Base-by-base conservation (phyloP, 2,888 invertebrate genomes). In the Zygaena filipendulae region DNA sequence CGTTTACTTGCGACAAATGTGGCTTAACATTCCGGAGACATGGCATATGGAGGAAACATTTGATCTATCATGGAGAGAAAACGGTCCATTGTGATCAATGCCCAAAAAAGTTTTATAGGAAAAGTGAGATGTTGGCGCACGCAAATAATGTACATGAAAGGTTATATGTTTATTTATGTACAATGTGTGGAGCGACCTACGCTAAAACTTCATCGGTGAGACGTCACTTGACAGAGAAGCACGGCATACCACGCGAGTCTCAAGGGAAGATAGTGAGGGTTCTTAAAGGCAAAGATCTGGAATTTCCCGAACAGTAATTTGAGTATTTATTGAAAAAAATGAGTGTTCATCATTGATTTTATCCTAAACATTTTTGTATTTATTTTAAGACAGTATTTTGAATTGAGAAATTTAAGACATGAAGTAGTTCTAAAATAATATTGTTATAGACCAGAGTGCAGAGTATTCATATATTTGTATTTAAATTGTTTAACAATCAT, bases 1-100 rank as follows among this genome's bases (percentile, higher is more conserved):
- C 79, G 0, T 77, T 66, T 16, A 52, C 71, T 0, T 79, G 79
- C 38, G 74, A 75, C 1, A 62, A 68, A 33, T 79, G 79, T 11
- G 75, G 75, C 0, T 33, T 72, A 2, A 74, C 71, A 0, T 79
- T 77, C 47, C 58, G 71, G 1, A 47, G 74, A 30, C 47, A 54
- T 29, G 62, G 59, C 0, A 61, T 74, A 23, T 74, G 68, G 61
- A 62, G 43, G n/a, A 71, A 69, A 11, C 79, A 79, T 42, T 39
- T 66, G n/a, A 40, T 66, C n/a, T 53, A 57, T 23, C 77, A 79
- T 27, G 47, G 46, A 3, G 75, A 77, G 13, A 79, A 72, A 29
- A 62, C 49, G 0, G 38, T 63, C 1, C 62, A 68, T 27, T 79
- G 79, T 30, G 46, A 39, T 1, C 48, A 56, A 3, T 79, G 79